These are phyloP conservation scores for Cochlearius cochlearius DNA, from an alignment of 2,113 vertebrate genomes.

Conservation along the genomic window DNA sequence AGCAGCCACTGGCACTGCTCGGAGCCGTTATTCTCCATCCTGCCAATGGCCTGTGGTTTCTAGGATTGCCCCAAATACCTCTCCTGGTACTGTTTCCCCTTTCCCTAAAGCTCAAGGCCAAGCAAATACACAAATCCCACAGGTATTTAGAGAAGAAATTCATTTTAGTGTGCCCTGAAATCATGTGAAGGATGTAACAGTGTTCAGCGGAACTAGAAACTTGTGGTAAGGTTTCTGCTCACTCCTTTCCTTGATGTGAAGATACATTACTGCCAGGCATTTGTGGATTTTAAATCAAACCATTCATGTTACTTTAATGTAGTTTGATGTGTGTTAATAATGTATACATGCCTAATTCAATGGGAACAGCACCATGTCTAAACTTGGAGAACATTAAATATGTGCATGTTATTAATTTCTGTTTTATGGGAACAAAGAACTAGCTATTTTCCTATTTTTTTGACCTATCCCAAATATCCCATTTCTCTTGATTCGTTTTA, in stretches of 20 bases:
- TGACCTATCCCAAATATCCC: not conserved
- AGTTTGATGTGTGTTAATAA: conserved; percentile 58
- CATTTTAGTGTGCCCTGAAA: not conserved
- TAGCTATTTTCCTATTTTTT: not conserved
- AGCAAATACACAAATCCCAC: not conserved
- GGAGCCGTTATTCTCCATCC: not conserved
- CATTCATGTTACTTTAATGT: conserved; percentile 53
- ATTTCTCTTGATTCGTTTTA: not conserved
- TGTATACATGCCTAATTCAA: conserved; percentile 40
- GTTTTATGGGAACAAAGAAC: not conserved
- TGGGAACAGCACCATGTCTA: not conserved
- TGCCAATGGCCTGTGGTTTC: not conserved
- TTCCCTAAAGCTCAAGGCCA: not conserved
- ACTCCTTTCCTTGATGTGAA: conserved; percentile 4
- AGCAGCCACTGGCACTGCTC: not conserved
- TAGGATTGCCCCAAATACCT: not conserved
- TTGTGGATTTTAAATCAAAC: conserved; percentile 41
- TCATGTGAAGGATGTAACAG: not conserved
- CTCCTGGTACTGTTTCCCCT: not conserved
- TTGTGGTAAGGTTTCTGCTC: not conserved
- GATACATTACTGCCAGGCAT: conserved; percentile 28
- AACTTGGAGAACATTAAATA: conserved; percentile 10
- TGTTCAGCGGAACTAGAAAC: not conserved
- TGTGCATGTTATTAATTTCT: conserved; percentile 30
- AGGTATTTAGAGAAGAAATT: not conserved